Conservation (phyloP, 2,113 vertebrate genomes). For the Callaeas wilsoni region DNA sequence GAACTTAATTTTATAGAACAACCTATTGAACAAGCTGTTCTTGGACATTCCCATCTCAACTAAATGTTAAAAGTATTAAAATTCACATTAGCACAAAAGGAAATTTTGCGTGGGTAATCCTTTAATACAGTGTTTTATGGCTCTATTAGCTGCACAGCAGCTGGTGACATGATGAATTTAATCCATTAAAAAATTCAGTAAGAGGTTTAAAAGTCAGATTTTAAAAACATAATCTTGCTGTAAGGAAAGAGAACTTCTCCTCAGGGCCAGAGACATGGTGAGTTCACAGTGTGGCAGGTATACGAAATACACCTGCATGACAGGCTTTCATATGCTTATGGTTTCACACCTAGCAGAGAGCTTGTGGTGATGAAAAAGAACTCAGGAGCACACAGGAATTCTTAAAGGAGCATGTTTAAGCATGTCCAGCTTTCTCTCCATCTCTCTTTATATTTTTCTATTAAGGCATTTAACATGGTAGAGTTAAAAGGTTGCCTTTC, state of each 20-base stretch:
- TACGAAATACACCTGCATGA: conserved; percentile 57
- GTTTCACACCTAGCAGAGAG: conserved; percentile 13
- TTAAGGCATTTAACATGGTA: background rate
- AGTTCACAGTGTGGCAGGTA: conserved; percentile 73
- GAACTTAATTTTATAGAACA: conserved; percentile 87
- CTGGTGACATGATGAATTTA: conserved; percentile 89
- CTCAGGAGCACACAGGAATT: background rate
- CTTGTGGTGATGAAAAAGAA: background rate
- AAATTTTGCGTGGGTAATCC: conserved; percentile 88
- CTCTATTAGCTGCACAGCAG: conserved; percentile 87
- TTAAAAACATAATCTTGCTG: conserved; percentile 85
- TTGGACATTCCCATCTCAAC: conserved; percentile 86
- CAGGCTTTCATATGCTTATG: conserved; percentile 7
- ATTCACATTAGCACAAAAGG: conserved; percentile 84
- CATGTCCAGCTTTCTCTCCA: background rate
- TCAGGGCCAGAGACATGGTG: conserved; percentile 69
- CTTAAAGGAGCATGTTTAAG: background rate
- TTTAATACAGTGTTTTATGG: conserved; percentile 89
- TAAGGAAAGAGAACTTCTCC: conserved; percentile 77
- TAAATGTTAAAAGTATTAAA: conserved; percentile 91
- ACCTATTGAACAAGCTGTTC: conserved; percentile 87
- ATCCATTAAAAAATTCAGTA: conserved; percentile 86
- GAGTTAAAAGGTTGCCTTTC: background rate
- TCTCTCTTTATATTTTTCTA: background rate
- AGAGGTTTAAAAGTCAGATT: conserved; percentile 88